Evolutionary conservation across 2,797 vertebrate species (phyloP), one percentile per base, ranked within the genome.

Genomic region (Limosa lapponica): DNA sequence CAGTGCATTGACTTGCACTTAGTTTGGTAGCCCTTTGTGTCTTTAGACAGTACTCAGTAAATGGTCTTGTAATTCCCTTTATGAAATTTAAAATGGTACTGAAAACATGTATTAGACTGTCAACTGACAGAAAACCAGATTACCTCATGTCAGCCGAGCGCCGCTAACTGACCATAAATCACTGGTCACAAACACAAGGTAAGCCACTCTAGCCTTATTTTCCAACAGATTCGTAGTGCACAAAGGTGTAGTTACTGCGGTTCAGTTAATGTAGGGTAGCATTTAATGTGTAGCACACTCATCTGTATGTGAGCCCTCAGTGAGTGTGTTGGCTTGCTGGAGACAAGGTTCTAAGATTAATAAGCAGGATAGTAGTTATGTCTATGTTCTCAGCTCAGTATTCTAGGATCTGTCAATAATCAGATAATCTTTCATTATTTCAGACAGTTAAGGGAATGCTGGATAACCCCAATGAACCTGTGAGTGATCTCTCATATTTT

Each of bases 401-500:
- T 78, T 90, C 74, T 49, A 70, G 71, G 8, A 16, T 74, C 16
- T 66, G 28, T 52, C 58, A 62, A 9, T 95, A 91, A 93, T 48
- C 36, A 39, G 54, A 28, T 6, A 59, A 87, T 41, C 57, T 71
- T 48, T 88, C 18, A 27, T 64, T 59, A 27, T 95, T 96, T 34
- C 94, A 99, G 99, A 99, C 99, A 73, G 99, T 99, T 70, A 99
- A 99, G 95, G 99, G 99, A 57, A 99, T 99, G 98, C 96, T 99
- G 74, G 99, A 99, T 90, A 99, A 99, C 95, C 99, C 99, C 61
- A 99, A 98, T 15, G 99, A 99, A 93, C 99, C 99, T 4, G 99
- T 99, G 87, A 99, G 98, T 5, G 99, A 99, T 95, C 99, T 99
- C 67, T 99, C 99, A 3, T 99, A 99, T 96, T 99, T 99, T 80